phyloP scores from a whole-genome alignment of 2,797 vertebrate genomes.

The Enteromius paludinosus region DNA sequence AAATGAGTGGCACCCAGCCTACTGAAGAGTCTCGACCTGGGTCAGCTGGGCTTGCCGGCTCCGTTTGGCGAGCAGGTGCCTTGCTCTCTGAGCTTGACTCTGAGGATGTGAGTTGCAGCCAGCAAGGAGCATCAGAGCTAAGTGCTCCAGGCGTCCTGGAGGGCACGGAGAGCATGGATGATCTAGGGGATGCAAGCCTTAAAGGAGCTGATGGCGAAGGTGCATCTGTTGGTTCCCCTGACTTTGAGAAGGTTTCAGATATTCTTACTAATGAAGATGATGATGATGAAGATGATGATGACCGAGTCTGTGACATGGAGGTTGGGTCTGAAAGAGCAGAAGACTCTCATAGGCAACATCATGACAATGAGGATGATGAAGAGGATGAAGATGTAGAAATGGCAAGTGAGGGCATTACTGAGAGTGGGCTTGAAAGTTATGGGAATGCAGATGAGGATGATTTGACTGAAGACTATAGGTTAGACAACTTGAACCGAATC shows the following conservation, averaged over 20 bases:
- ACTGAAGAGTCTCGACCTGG: conserved; percentile 81
- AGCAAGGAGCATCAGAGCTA: conserved; percentile 80
- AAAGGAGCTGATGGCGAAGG: conserved; percentile 82
- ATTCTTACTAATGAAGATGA: conserved; percentile 73
- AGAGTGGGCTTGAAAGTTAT: conserved; percentile 79
- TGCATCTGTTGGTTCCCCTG: conserved; percentile 79
- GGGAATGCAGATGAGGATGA: conserved; percentile 79
- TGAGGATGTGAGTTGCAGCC: conserved; percentile 82
- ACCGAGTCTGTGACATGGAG: conserved; percentile 81
- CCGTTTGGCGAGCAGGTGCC: conserved; percentile 72
- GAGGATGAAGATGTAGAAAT: conserved; percentile 82
- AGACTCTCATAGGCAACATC: conserved; percentile 67
- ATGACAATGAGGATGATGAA: conserved; percentile 74
- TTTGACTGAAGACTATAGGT: conserved; percentile 77
- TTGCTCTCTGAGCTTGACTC: conserved; percentile 80
- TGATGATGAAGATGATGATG: conserved; percentile 73
- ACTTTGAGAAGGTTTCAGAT: conserved; percentile 80
- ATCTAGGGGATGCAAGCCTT: conserved; percentile 80
- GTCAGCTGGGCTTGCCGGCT: conserved; percentile 72
- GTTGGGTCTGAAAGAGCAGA: conserved; percentile 77
- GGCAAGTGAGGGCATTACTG: conserved; percentile 79
- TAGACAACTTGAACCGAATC: conserved; percentile 80
- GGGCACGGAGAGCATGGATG: conserved; percentile 82
- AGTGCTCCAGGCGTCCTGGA: conserved; percentile 81
- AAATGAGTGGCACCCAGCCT: conserved; percentile 83